Evolutionary conservation across 2,888 invertebrate genomes (phyloP), one percentile per base, ranked within the genome.

Genomic region (Epinotia bilunana): DNA sequence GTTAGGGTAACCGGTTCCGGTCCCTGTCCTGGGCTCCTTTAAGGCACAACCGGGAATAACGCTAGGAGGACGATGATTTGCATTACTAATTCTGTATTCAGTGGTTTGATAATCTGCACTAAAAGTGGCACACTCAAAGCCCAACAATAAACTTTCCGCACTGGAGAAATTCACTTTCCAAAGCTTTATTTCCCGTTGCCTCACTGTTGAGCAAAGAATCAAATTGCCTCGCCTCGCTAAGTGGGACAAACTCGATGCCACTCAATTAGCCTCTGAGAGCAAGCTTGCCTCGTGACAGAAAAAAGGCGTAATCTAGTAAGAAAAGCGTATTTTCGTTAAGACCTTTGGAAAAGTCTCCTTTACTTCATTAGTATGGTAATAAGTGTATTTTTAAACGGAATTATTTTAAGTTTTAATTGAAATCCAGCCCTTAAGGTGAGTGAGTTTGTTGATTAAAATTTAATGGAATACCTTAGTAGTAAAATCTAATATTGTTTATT

Each of bases 181-280:
- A 39, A 67, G 68, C 60, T 46, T 46, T 60, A 46, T 69, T 69
- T 69, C 13, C 28, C 58, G 23, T 18, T n/a, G 39, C 58, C 55
- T 58, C 58, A 64, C 28, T 69, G 62, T 74, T 73, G 70, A 74
- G 74, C 57, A 74, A 74, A 74, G 74, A 74, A 70, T 74, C 74
- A 74, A 64, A 74, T 74, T 74, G 69, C 74, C 63, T 46, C 49
- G 58, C 49, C 33, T 28, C 16, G 70, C 63, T 60, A 73, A 74
- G 74, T 71, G 70, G 74, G 64, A 70, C 43, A 74, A 70, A 74
- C 74, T 71, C 70, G 74, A 74, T 74, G 65, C 74, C 69, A 57
- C 70, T 74, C 74, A 70, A 74, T 74, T 74, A 74, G 70, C 58
- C 58, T 70, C 61, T n/a, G 23, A 58, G 69, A 63, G 57, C 68